Evolutionary conservation across 2,113 vertebrate genomes (phyloP).

Genomic region (Athene noctua): DNA sequence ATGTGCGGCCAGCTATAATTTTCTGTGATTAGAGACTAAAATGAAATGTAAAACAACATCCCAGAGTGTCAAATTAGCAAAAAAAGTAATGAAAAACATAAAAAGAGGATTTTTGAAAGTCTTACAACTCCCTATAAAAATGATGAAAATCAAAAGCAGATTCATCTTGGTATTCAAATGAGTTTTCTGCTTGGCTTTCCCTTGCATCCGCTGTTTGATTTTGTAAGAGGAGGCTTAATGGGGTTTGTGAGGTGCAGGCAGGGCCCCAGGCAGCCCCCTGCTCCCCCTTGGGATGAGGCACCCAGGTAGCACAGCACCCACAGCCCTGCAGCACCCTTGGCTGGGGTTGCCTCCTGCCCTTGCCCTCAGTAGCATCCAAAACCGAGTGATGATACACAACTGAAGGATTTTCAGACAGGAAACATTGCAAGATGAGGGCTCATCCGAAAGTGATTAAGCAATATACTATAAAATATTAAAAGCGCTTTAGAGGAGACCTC

Average conservation of each 20-base stretch:
- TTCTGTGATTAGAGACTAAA: constrained; percentile 71
- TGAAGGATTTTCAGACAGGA: not conserved
- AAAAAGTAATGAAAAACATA: constrained; percentile 32
- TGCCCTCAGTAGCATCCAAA: accelerated
- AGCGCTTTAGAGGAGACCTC: not conserved
- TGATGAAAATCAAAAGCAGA: constrained; percentile 35
- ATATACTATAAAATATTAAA: not conserved
- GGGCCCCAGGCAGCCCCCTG: not conserved
- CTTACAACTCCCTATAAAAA: constrained; percentile 42
- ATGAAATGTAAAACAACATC: constrained; percentile 68
- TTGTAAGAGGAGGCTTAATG: not conserved
- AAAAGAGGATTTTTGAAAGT: constrained; percentile 10
- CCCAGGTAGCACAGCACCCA: not conserved
- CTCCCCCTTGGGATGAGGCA: accelerated
- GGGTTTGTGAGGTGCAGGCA: no score
- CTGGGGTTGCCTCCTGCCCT: not conserved
- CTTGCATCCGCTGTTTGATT: not conserved
- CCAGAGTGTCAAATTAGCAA: constrained; percentile 70
- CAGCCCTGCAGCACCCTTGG: not conserved
- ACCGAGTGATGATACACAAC: not conserved
- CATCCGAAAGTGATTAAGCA: not conserved
- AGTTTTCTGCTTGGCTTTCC: not conserved
- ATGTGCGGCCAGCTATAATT: constrained; percentile 50
- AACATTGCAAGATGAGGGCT: not conserved
- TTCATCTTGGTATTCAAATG: not conserved